Conservation (phyloP, 2,888 invertebrate species). For the Morpho helenor region DNA sequence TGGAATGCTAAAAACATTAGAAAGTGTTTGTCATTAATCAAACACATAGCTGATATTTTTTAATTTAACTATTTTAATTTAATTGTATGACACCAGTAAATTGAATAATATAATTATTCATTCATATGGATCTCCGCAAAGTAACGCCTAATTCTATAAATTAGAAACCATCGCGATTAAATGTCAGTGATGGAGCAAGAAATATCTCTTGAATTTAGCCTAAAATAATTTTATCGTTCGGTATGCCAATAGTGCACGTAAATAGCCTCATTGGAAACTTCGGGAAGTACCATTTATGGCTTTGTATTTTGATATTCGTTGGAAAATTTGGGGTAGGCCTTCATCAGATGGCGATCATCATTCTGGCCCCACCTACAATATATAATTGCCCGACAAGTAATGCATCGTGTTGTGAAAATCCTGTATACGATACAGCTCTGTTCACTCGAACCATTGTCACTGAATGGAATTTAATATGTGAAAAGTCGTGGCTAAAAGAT, state of each 20-base stretch:
- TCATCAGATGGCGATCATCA: conserved; percentile 73
- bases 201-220: neutral
- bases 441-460: conserved; percentile 84
- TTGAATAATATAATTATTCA: no score
- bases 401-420: conserved; percentile 66
- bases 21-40: no score
- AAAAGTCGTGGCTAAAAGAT: conserved; percentile 80
- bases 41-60: no score
- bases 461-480: conserved; percentile 87
- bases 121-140: no score
- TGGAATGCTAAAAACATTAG: no score
- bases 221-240: conserved; percentile 3
- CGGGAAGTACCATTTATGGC: conserved; percentile 55
- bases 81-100: no score
- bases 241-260: conserved; percentile 29
- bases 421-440: conserved; percentile 79
- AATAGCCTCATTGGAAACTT: conserved; percentile 61
- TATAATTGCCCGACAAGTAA: conserved; percentile 47
- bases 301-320: conserved; percentile 59
- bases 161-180: conserved; percentile 10
- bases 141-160: no score
- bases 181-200: neutral
- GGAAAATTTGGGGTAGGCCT: conserved; percentile 73
- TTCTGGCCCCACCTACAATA: conserved; percentile 61
- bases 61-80: no score